Evolutionary conservation across 2,113 vertebrate species (phyloP).

Genomic region (Lampris megalopsis): DNA sequence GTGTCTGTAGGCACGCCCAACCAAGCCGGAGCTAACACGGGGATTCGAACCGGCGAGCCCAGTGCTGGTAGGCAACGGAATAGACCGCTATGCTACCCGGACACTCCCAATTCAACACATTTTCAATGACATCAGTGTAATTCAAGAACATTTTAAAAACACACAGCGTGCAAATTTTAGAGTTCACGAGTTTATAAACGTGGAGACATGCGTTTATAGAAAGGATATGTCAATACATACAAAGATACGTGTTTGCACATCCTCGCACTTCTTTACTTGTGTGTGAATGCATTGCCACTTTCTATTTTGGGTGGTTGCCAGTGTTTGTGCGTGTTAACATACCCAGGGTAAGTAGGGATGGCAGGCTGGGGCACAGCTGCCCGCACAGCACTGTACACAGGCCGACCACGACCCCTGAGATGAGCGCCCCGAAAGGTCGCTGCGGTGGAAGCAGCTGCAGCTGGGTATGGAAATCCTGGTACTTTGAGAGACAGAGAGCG

Average conservation of each 20-base stretch:
- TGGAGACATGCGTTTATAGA: slow-evolving; percentile 49
- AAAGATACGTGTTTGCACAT: too few relatives aligned
- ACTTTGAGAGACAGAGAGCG: slow-evolving; percentile 80
- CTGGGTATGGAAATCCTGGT: slow-evolving; percentile 96
- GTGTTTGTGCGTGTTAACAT: slow-evolving; percentile 35
- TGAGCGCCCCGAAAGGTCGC: slow-evolving; percentile 96
- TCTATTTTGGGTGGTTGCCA: background rate
- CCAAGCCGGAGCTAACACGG: too few relatives aligned
- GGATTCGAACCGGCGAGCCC: too few relatives aligned
- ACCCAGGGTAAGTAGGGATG: slow-evolving; percentile 88
- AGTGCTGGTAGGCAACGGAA: too few relatives aligned
- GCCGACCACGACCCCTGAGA: slow-evolving; percentile 94
- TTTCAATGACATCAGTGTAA: slow-evolving; percentile 44
- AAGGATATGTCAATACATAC: background rate
- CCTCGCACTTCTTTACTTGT: background rate
- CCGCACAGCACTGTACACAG: slow-evolving; percentile 95
- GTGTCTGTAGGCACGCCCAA: too few relatives aligned
- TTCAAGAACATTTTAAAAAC: slow-evolving; percentile 29
- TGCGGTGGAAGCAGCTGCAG: slow-evolving; percentile 87
- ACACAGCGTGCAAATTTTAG: slow-evolving; percentile 61
- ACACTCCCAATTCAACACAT: slow-evolving; percentile 39
- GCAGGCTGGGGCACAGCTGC: slow-evolving; percentile 93
- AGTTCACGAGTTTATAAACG: background rate
- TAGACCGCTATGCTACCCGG: too few relatives aligned
- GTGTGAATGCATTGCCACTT: background rate